Base-by-base conservation (phyloP, 2,113 vertebrate genomes). In the Lonchura striata region DNA sequence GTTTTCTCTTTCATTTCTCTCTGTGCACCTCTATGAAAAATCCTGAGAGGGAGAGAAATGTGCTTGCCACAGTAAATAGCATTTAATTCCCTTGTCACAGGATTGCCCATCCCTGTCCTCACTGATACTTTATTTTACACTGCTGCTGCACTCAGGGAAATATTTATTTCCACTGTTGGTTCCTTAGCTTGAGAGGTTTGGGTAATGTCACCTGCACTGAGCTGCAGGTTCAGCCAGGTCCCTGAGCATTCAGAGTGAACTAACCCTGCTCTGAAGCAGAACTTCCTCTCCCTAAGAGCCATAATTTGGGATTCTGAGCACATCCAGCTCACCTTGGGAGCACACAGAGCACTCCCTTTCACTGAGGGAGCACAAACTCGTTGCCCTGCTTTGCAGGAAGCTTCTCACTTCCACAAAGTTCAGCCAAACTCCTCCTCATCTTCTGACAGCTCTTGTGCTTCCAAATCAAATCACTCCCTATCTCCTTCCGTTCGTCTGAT, bases 391-490 rank as follows among this genome's bases (percentile, higher is more conserved):
- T 93, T 27, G 86, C 92, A 84, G 94, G 92, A 93, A 94, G 96
- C 94, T 93, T 96, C 94, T 92, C 94, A 93, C 92, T 96, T 95
- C 74, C 82, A 83, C 94, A 84, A 96, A 97, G 96, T 95, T 97
- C 96, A 97, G 94, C 93, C 95, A 96, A 94, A 95, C 93, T 97
- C 95, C 96, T 96, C 94, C 95, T 96, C 93, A 94, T 94, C 95
- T 96, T 85, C 90, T 96, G 94, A 96, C 94, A 97, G 93, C 93
- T 95, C 93, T 90, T 33, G 92, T 90, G 95, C 4, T 71, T 97
- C 94, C 93, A 95, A 96, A 96, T 94, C 90, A 47, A 94, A 95
- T 97, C 94, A 96, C 88, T 96, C 68, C 88, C 81, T 92, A 93
- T 92, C 93, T 96, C 94, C 93, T 94, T 97, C 93, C 92, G 88